phyloP scores from a whole-genome alignment of 2,888 invertebrate genomes.

The Dryobotodes eremita region DNA sequence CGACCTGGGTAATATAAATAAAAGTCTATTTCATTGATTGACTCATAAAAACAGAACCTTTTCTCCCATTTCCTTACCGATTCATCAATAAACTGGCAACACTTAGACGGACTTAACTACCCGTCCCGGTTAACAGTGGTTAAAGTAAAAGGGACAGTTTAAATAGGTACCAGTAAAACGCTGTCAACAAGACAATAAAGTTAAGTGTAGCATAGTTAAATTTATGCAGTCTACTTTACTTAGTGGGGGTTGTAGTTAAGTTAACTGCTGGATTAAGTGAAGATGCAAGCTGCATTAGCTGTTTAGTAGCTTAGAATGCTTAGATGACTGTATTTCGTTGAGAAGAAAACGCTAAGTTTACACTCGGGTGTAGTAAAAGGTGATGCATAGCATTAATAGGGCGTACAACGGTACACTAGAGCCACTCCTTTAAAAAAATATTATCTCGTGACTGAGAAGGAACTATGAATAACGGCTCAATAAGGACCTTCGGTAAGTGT shows the following conservation, averaged over 20 bases:
- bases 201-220: constrained; percentile 44
- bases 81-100: constrained; percentile 36
- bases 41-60: constrained; percentile 27
- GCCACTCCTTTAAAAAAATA: too few relatives aligned
- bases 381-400: not conserved
- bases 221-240: constrained; percentile 63
- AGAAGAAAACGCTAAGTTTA: not conserved
- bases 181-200: constrained; percentile 54
- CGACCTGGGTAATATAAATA: constrained; percentile 12
- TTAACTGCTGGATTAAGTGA: constrained; percentile 35
- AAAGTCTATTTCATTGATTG: constrained; percentile 17
- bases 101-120: constrained; percentile 18
- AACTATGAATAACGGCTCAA: too few relatives aligned
- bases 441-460: too few relatives aligned
- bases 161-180: constrained; percentile 50
- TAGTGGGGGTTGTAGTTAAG: constrained; percentile 42
- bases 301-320: constrained; percentile 43
- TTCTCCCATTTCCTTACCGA: not conserved
- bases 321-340: not conserved
- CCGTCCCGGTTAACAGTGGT: constrained; percentile 27
- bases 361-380: constrained; percentile 2
- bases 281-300: constrained; percentile 32
- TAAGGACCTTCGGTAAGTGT: too few relatives aligned
- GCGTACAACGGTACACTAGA: too few relatives aligned
- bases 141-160: constrained; percentile 50